Base-by-base conservation (phyloP, 1,140 invertebrate species). In the Doryteuthis pealeii region DNA sequence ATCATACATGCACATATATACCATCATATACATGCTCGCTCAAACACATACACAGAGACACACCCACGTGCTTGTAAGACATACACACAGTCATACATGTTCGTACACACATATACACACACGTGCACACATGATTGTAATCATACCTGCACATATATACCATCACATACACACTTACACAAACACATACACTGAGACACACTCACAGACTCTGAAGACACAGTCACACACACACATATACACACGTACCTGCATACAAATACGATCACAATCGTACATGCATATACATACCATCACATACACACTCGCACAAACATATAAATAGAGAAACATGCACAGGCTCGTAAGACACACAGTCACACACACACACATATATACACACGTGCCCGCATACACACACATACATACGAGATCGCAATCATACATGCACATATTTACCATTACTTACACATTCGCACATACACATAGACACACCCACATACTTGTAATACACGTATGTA, bases 71-170 rank as follows among this genome's bases (percentile, higher is more conserved):
- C n/a, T 28, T 22, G 33, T 33, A 2, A 71, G 10, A 28, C 32
- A 30, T 58, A 62, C n/a, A 31, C 18, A 54, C 43, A 30, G 8
- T 65, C 45, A 54, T 26, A 28, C 18, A 54, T 22, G 5, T 35
- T 2, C 32, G 5, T 58, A 33, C 22, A 62, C 58, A 66, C 12
- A 66, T 58, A 73, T 43, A 73, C 72, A 73, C 72, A 66, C 58
- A 66, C 58, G 33, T 58, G 65, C 22, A 66, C n/a, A n/a, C n/a
- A n/a, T 58, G 65, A 33, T 40, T 26, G 65, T 43, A 43, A 26
- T 32, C 58, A 66, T 66, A 62, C 58, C 4, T 58, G 65, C 49
- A 73, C 58, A 65, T 32, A 73, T 26, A 73, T 58, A 73, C 32
- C 35, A 22, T 33, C 35, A 58, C n/a, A 73, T 12, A 43, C 28